Evolutionary conservation across 2,888 invertebrate genomes (phyloP).

Genomic region (Papilio gigon): DNA sequence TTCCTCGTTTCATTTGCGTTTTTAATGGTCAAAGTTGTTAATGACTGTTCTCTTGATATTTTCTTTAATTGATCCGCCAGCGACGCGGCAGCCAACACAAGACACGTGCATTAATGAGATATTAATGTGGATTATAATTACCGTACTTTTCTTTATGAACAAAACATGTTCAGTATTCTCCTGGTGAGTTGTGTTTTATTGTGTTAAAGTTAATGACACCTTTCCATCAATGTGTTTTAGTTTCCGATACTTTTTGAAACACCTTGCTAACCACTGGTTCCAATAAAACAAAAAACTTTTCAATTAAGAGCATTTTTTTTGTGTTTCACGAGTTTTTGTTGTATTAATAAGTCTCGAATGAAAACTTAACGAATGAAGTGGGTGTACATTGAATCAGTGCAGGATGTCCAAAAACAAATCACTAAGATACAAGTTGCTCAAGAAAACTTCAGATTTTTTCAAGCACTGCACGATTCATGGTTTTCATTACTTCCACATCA

Average conservation of each 20-base stretch:
- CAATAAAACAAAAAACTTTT: neutral
- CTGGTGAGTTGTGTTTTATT: neutral
- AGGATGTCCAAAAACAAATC: neutral
- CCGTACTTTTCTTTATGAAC: neutral
- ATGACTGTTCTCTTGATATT: neutral
- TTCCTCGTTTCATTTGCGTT: neutral
- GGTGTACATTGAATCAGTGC: neutral
- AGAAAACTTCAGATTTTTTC: slow-evolving; percentile 57
- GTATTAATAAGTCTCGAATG: neutral
- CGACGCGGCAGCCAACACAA: neutral
- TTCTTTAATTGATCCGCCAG: neutral
- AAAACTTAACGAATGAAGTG: neutral
- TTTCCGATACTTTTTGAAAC: neutral
- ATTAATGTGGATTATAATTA: neutral
- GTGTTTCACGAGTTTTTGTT: no score
- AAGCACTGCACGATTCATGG: slow-evolving; percentile 67
- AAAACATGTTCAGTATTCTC: neutral
- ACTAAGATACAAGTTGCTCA: slow-evolving; percentile 37
- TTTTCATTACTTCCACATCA: slow-evolving; percentile 60
- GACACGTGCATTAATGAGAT: neutral
- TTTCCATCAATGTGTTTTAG: neutral
- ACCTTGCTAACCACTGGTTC: neutral
- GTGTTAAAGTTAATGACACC: neutral
- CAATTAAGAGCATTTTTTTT: neutral
- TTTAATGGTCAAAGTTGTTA: slow-evolving; percentile 12